A percentile compares a stretch with the other conserved stretches of the same genome.
phyloP scores from a whole-genome alignment of 2,888 invertebrate genomes.

The Sipunculus nudus region DNA sequence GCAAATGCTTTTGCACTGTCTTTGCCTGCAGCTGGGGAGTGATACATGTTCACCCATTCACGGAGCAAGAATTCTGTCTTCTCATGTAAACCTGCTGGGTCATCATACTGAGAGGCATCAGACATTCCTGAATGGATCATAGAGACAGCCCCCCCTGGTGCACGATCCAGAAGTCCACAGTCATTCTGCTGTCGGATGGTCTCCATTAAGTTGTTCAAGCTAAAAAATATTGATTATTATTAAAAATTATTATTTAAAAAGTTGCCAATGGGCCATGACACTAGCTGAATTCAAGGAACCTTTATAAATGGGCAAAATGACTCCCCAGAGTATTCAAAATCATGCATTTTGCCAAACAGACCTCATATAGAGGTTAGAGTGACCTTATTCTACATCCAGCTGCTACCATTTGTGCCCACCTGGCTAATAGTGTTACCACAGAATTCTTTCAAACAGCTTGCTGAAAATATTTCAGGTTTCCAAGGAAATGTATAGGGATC shows the following conservation, averaged over 20 bases:
- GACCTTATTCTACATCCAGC: no score
- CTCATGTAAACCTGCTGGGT: slow-evolving; percentile 92
- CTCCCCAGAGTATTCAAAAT: no score
- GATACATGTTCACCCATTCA: slow-evolving; percentile 94
- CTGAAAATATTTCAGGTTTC: no score
- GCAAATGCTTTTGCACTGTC: slow-evolving; percentile 82
- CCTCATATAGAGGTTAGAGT: no score
- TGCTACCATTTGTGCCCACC: no score
- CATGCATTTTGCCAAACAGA: no score
- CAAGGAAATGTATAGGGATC: no score
- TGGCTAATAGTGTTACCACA: no score
- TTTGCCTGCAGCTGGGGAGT: slow-evolving; percentile 72
- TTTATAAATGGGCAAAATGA: no score
- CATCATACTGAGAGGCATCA: slow-evolving; percentile 86
- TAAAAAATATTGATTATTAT: slow-evolving; percentile 31
- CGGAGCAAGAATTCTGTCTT: slow-evolving; percentile 93
- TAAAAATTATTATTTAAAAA: neutral
- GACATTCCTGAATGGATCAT: slow-evolving; percentile 93
- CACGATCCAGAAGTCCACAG: slow-evolving; percentile 79
- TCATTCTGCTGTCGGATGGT: slow-evolving; percentile 79
- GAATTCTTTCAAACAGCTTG: no score
- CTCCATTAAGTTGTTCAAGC: slow-evolving; percentile 81
- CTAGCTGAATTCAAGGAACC: no score
- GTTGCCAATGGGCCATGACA: no score
- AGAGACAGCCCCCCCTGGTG: slow-evolving; percentile 71